phyloP scores from a whole-genome alignment of 2,888 invertebrate genomes.

The Hymenopus coronatus region DNA sequence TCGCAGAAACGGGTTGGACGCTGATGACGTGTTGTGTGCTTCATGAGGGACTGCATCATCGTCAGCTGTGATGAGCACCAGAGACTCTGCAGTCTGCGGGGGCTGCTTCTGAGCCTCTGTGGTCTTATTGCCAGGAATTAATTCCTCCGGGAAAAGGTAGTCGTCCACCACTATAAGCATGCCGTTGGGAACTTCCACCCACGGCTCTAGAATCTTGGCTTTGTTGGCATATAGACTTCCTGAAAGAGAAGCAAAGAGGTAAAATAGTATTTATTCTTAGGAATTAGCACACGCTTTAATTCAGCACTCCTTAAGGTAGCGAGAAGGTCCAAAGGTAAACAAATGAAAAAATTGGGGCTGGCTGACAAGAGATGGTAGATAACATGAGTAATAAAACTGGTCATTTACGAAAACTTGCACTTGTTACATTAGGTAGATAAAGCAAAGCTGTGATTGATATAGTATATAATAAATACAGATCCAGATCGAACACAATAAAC shows the following conservation, averaged over 20 bases:
- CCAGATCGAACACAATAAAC: too few relatives aligned
- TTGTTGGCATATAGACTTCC: conserved; percentile 47
- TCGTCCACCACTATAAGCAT: conserved; percentile 49
- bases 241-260: conserved; percentile 1
- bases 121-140: conserved; percentile 44
- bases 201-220: conserved; percentile 46
- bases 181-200: conserved; percentile 47
- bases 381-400: too few relatives aligned
- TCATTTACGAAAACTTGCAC: too few relatives aligned
- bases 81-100: conserved; percentile 5
- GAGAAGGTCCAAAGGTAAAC: too few relatives aligned
- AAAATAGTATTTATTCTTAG: too few relatives aligned
- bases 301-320: too few relatives aligned
- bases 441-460: too few relatives aligned
- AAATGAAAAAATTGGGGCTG: too few relatives aligned
- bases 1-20: conserved; percentile 46
- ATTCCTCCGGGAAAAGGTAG: conserved; percentile 50
- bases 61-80: conserved; percentile 2
- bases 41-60: not conserved
- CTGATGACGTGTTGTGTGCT: conserved; percentile 38
- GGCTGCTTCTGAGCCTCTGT: conserved; percentile 31
- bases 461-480: too few relatives aligned
- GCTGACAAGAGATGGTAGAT: too few relatives aligned
- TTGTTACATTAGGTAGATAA: too few relatives aligned
- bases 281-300: too few relatives aligned